Evolutionary conservation across 2,888 invertebrate species (phyloP), one percentile per base, ranked within the genome.

Genomic region (Temnothorax unifasciatus): DNA sequence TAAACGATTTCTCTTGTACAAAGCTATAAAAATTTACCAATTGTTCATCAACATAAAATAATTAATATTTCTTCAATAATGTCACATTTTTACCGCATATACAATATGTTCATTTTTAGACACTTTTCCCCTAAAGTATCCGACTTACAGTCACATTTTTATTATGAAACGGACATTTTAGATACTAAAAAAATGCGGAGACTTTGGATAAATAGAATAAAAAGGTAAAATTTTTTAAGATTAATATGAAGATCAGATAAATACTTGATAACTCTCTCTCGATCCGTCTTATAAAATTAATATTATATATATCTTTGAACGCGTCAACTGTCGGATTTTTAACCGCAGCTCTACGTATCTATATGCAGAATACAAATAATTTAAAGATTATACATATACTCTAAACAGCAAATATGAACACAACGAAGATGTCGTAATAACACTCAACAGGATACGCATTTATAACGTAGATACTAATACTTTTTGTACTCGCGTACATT

Each of bases 321-420:
- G 73, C 68, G 25, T 86, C 69, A 38, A 52, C 54, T 79, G 57
- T 82, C 69, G 83, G 86, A 52, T 88, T 66, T 8, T 66, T 77
- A 88, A 85, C 88, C 83, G 83, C 86, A 85, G 25, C 25, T 88
- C 29, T 54, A 76, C 47, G 21, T 68, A 57, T 21, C 6, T n/a
- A 18, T 61, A 59, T 25, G 18, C 38, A 44, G n/a, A 21, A 71
- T 64, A 64, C 73, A 85, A 86, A 86, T 85, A 84, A 82, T 88
- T 86, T 86, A 76, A 87, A 87, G 66, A 66, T 82, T 77, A 85
- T 88, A 29, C 29, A 29, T 29, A 90, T 89, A 86, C 74, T 88
- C 77, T 86, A 73, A 89, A 89, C 83, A 86, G 69, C 84, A 87
- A 85, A 74, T 85, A 84, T 89, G 89, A 90, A 90, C 90, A 90